Base-by-base conservation (phyloP, 2,888 invertebrate species). In the Strigamia transsilvanica region DNA sequence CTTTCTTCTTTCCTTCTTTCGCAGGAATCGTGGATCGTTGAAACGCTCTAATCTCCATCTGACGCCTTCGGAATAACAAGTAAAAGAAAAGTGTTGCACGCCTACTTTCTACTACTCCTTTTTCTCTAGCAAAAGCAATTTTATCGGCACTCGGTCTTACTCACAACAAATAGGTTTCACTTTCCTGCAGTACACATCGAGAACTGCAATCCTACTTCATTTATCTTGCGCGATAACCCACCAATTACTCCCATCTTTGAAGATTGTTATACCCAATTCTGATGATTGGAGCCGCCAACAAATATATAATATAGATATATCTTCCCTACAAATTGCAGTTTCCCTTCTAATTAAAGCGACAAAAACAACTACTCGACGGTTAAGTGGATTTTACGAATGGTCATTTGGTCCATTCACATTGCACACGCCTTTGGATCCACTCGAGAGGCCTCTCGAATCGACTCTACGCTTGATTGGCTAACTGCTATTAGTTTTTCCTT, bases 101-200 rank as follows among this genome's bases (percentile, higher is more conserved):
- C 73, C 32, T 15, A 27, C 32, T 61, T 18, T 15, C 27, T 27
- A 10, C 18, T 61, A 6, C 12, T 46, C 15, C 46, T 46, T 46
- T 46, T 2, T n/a, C 46, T 61, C 23, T 0, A 15, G n/a, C 61
- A 61, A 10, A 18, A 61, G 61, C 61, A 15, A 61, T 61, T 61
- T 61, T 61, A 61, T 61, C 23, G 61, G 18, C 61, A 61, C 61
- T 61, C 61, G 21, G 61, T 61, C 61, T 61, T 61, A 61, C 61
- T 61, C 61, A 61, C 61, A 61, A 23, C 21, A 61, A 61, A 61
- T 61, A 61, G 21, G 21, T 18, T 23, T 61, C 61, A 51, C 51
- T 23, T n/a, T 61, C 5, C 61, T 4, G n/a, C 61, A 12, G n/a
- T 7, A 61, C 61, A 61, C 61, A 46, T 18, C 23, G 12, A 61